Evolutionary conservation across 2,113 vertebrate genomes (phyloP).

Genomic region (Nicator chloris): DNA sequence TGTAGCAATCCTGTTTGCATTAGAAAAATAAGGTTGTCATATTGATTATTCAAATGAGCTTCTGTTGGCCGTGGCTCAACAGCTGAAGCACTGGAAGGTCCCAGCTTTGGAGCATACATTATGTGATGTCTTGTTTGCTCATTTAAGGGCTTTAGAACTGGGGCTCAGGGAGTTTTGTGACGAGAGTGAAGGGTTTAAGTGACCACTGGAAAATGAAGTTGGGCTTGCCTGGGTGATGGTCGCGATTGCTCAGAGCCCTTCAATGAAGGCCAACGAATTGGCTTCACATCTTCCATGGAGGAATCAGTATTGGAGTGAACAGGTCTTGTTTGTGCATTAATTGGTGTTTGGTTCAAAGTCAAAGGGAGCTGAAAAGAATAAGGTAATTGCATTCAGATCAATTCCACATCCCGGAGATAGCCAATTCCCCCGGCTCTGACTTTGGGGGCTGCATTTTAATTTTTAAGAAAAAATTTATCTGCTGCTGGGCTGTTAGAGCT

Average conservation of each 20-base stretch:
- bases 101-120: constrained; percentile 67
- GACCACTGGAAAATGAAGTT: constrained; percentile 30
- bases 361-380: not conserved
- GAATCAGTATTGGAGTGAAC: not conserved
- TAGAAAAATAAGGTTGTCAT: constrained; percentile 99
- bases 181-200: constrained; percentile 66
- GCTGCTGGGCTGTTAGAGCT: not conserved
- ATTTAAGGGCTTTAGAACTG: constrained; percentile 52
- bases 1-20: constrained; percentile 97
- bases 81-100: constrained; percentile 77
- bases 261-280: not conserved
- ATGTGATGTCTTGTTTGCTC: constrained; percentile 68
- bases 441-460: not conserved
- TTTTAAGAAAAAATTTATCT: not conserved
- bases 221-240: not conserved
- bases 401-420: not conserved
- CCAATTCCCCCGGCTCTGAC: not conserved
- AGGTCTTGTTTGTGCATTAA: constrained; percentile 16
- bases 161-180: constrained; percentile 35
- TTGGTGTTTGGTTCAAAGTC: constrained; percentile 35
- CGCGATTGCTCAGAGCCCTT: not conserved
- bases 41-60: constrained; percentile 97
- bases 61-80: constrained; percentile 74
- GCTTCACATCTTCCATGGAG: not conserved
- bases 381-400: constrained; percentile 40